Conservation (phyloP, 2,888 invertebrate species). For the Drosophila paramelanica region DNA sequence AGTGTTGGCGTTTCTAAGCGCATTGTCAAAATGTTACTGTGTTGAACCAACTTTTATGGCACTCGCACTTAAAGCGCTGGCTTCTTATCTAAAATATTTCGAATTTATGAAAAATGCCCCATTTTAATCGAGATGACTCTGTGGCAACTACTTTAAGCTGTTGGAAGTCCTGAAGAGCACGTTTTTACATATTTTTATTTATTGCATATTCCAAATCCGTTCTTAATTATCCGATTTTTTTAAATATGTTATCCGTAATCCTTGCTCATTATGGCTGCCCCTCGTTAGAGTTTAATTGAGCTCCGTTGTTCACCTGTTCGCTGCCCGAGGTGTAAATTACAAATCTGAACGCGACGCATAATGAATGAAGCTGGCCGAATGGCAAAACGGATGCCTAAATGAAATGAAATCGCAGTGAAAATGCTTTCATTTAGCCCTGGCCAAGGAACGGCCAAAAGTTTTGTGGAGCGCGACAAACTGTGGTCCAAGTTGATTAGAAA, state of each 20-base stretch:
- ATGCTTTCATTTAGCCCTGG: conserved; percentile 68
- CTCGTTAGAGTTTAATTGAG: conserved; percentile 41
- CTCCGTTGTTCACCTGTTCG: conserved; percentile 53
- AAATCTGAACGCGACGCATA: conserved; percentile 73
- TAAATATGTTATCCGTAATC: neutral
- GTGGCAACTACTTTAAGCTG: too few relatives aligned
- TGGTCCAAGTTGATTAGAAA: conserved; percentile 78
- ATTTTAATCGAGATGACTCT: too few relatives aligned
- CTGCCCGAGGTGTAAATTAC: conserved; percentile 76
- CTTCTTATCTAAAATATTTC: conserved; percentile 3
- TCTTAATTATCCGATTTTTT: neutral
- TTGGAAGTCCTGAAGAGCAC: too few relatives aligned
- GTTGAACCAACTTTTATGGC: conserved; percentile 34
- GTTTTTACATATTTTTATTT: too few relatives aligned
- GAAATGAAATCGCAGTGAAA: conserved; percentile 79
- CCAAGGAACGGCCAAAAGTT: conserved; percentile 58
- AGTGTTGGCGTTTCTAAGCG: neutral
- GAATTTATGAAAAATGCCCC: neutral
- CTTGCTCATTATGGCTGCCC: conserved; percentile 12
- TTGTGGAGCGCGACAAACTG: conserved; percentile 70
- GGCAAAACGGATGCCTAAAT: conserved; percentile 67
- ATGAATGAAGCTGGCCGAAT: conserved; percentile 62
- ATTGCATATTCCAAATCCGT: too few relatives aligned
- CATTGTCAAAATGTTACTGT: conserved; percentile 43
- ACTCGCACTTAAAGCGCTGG: conserved; percentile 9